Evolutionary conservation across 2,797 vertebrate genomes (phyloP), one percentile per base, ranked within the genome.

Genomic region (Hydrocynus forskahlii): DNA sequence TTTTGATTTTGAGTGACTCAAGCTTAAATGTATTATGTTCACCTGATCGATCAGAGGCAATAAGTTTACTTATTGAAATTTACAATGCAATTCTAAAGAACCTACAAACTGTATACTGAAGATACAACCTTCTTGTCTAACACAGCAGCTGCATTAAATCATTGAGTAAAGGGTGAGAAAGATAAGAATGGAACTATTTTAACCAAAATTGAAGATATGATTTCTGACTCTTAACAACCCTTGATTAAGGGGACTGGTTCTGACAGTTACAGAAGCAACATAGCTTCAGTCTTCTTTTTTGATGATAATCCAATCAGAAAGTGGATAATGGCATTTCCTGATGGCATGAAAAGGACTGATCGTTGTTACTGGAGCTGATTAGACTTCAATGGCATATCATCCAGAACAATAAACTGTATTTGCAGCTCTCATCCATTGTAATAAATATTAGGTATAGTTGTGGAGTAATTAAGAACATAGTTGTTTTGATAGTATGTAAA

Each of bases 241-340:
- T 50, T 21, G 77, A 67, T 78, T 75, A 67, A 68, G 54, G 16
- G 68, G 25, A 40, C 6, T 7, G 52, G 63, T 48, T 35, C 45
- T 74, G 45, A 12, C 50, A 66, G 50, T 9, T 10, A 64, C 8
- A n/a, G 14, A 40, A 10, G 45, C 38, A 50, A 80, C 82, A 57
- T 78, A 82, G 75, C 81, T 79, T 66, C 19, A 73, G 50, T 9
- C 43, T 59, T 38, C 29, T 75, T 45, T 77, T 78, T 48, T 68
- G 73, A 66, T 55, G 54, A 60, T 54, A 81, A n/a, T 70, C 48
- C 38, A 77, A 80, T 45, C 63, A 63, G 25, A 29, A 59, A 45
- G 35, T 21, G 38, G 25, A 76, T 68, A 81, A 67, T 63, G 14
- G 16, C 64, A 69, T 81, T 81, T 84, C 59, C 75, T 71, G 23